Conservation (phyloP, 1,140 invertebrate genomes). For the Aphelenchoides fujianensis region DNA sequence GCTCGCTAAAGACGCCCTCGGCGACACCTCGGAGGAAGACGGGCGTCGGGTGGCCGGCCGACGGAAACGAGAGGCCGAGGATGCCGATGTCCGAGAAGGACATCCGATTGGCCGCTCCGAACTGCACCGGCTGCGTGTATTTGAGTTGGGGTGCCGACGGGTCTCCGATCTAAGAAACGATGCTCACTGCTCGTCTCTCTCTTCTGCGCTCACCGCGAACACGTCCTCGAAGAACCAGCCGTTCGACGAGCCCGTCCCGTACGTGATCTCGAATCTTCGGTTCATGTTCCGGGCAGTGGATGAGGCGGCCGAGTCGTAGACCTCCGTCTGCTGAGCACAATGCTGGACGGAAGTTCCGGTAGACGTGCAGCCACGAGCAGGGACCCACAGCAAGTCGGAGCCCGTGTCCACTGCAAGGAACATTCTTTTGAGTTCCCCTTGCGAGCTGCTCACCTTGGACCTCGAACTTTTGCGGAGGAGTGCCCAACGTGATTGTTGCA, state of each 20-base stretch:
- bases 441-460: too few species aligned
- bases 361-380: conserved; percentile 4
- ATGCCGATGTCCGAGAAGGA: conserved; percentile 11
- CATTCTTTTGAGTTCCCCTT: too few species aligned
- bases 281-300: neutral
- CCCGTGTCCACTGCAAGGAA: conserved; percentile 39
- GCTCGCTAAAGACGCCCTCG: conserved; percentile 1
- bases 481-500: conserved; percentile 33
- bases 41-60: neutral
- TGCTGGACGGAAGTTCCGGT: neutral
- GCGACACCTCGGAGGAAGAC: neutral
- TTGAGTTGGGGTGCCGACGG: neutral
- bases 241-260: conserved; percentile 3
- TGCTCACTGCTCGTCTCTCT: too few species aligned
- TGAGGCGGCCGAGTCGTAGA: neutral
- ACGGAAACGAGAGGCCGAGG: conserved; percentile 9
- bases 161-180: conserved; percentile 1
- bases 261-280: neutral
- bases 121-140: neutral
- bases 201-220: conserved; percentile 16
- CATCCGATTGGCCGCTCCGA: neutral
- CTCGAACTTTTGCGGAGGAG: conserved; percentile 36
- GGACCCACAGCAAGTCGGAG: conserved; percentile 20
- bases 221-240: neutral
- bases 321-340: neutral